Conservation (phyloP, 2,888 invertebrate genomes). For the Drosophila fungiperda region DNA sequence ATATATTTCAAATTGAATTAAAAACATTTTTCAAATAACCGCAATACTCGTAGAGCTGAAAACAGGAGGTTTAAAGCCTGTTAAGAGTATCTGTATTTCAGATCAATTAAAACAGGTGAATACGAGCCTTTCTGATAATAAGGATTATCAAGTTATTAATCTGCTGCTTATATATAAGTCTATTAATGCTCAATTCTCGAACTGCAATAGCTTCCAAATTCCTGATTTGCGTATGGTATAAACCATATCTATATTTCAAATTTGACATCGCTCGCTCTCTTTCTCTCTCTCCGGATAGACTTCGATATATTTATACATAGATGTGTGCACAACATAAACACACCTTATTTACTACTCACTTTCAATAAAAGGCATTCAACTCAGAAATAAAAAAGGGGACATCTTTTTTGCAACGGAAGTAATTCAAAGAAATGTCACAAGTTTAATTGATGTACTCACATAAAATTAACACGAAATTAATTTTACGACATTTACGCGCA, state of each 20-base stretch:
- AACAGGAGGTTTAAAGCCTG: background rate
- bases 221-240: background rate
- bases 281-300: background rate
- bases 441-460: conserved; percentile 78
- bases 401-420: conserved; percentile 74
- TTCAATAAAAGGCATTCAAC: background rate
- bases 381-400: background rate
- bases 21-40: background rate
- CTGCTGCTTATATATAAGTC: background rate
- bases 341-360: background rate
- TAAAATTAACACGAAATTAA: conserved; percentile 84
- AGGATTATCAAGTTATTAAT: background rate
- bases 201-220: background rate
- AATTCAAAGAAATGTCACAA: conserved; percentile 74
- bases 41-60: background rate
- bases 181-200: background rate
- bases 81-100: background rate
- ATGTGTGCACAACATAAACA: background rate
- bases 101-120: background rate
- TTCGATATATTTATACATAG: background rate
- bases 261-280: background rate
- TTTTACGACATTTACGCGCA: conserved; percentile 82
- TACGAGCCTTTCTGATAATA: background rate
- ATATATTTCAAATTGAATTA: background rate
- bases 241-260: background rate